Percentiles rank a stretch among this genome's conserved stretches.
phyloP scores from a whole-genome alignment of 1,140 invertebrate genomes.

The Coboldia fuscipes region DNA sequence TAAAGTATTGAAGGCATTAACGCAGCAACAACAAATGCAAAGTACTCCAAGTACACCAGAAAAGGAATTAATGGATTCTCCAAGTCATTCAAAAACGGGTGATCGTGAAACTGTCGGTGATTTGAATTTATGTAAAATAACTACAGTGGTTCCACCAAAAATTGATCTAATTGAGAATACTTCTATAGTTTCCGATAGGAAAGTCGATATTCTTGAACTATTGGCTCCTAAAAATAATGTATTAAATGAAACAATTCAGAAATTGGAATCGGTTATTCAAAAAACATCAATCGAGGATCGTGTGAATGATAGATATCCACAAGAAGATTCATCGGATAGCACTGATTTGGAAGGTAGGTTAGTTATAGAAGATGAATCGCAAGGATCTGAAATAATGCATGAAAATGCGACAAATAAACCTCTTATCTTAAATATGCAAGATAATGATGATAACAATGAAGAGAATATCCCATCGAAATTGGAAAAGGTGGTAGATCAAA shows the following conservation, averaged over 20 bases:
- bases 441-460: constrained; percentile 2
- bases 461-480: constrained; percentile 4
- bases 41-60: neutral
- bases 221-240: constrained; percentile 31
- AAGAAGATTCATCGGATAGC: constrained; percentile 34
- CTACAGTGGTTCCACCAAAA: too few relatives aligned
- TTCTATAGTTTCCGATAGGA: too few relatives aligned
- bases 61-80: too few relatives aligned
- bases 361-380: constrained; percentile 25
- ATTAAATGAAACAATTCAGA: constrained; percentile 33
- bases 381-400: constrained; percentile 4
- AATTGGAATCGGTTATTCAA: constrained; percentile 22
- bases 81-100: too few relatives aligned
- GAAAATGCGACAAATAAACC: too few relatives aligned
- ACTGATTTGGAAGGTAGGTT: constrained; percentile 48
- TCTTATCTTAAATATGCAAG: constrained; percentile 4
- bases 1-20: constrained; percentile 28
- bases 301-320: too few relatives aligned
- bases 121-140: neutral
- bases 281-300: constrained; percentile 8
- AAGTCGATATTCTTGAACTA: constrained; percentile 14
- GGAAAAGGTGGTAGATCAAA: constrained; percentile 7
- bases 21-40: constrained; percentile 21
- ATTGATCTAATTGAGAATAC: too few relatives aligned
- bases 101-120: neutral